phyloP scores from a whole-genome alignment of 2,888 invertebrate genomes.

The Pandemis corylana region DNA sequence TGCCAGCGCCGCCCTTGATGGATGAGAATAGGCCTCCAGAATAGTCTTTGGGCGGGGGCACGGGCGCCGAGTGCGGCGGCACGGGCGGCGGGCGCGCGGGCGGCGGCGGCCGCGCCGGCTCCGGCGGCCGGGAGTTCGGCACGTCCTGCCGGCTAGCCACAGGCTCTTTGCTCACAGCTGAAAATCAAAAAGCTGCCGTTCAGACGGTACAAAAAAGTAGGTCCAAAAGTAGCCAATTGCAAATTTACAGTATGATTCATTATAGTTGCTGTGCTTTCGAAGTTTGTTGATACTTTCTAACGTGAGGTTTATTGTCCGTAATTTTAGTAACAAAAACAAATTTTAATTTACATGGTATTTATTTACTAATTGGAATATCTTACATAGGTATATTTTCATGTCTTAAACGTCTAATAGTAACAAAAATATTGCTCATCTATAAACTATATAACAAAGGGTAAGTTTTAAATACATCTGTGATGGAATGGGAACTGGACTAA shows the following conservation, averaged over 20 bases:
- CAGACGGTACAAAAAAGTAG: slow-evolving; percentile 43
- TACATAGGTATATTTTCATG: slow-evolving; percentile 60
- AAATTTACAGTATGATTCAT: slow-evolving; percentile 54
- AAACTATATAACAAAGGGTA: slow-evolving; percentile 58
- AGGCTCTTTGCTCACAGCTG: slow-evolving; percentile 69
- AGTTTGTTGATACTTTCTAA: background rate
- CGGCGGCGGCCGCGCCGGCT: slow-evolving; percentile 69
- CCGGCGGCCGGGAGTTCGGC: slow-evolving; percentile 66
- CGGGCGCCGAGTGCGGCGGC: slow-evolving; percentile 56
- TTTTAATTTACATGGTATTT: slow-evolving; percentile 68
- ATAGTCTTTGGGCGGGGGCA: slow-evolving; percentile 53
- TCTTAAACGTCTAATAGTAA: slow-evolving; percentile 75
- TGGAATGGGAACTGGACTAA: slow-evolving; percentile 32
- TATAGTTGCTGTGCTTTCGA: slow-evolving; percentile 18
- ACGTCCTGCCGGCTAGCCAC: slow-evolving; percentile 62
- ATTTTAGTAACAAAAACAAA: slow-evolving; percentile 56
- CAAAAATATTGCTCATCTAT: slow-evolving; percentile 80
- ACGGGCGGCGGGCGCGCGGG: slow-evolving; percentile 64
- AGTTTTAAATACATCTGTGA: slow-evolving; percentile 36
- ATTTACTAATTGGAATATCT: slow-evolving; percentile 75
- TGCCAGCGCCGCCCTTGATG: slow-evolving; percentile 96
- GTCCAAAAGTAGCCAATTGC: slow-evolving; percentile 52
- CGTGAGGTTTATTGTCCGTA: slow-evolving; percentile 14
- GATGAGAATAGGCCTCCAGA: slow-evolving; percentile 91
- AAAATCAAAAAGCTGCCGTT: slow-evolving; percentile 41